phyloP scores from a whole-genome alignment of 2,113 vertebrate genomes.

The Sebastes schlegelii region DNA sequence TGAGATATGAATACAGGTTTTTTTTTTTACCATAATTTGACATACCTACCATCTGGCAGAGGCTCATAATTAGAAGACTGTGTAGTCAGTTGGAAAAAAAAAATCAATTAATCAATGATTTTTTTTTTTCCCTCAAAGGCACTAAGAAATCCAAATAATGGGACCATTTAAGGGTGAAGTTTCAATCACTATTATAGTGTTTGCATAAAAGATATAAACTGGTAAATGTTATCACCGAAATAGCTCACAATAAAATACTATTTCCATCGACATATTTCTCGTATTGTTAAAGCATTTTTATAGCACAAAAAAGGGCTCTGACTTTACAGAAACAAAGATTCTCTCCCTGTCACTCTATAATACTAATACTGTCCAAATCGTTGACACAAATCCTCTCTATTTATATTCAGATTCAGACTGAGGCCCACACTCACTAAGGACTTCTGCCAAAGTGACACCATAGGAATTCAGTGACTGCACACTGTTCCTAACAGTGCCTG shows the following conservation, averaged over 20 bases:
- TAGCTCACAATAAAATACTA: background rate
- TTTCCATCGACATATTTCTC: background rate
- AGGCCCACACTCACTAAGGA: background rate
- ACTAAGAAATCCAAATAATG: background rate
- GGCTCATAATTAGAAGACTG: background rate
- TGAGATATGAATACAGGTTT: too few relatives aligned
- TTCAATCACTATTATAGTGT: background rate
- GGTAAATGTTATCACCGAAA: background rate
- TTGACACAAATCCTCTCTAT: slow-evolving; percentile 12
- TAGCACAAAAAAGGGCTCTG: background rate
- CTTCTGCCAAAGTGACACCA: background rate
- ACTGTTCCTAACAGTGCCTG: background rate
- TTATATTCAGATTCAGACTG: slow-evolving; percentile 20
- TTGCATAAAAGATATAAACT: background rate
- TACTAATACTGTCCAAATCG: background rate
- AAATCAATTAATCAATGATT: too few relatives aligned
- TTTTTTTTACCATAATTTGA: background rate
- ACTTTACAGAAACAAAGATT: background rate
- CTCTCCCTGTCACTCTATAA: background rate
- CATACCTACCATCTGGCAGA: background rate
- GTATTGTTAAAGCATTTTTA: background rate
- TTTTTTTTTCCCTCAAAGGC: background rate
- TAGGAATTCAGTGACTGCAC: slow-evolving; percentile 12
- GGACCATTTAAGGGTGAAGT: background rate
- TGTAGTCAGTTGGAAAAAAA: background rate